phyloP scores from a whole-genome alignment of 2,888 invertebrate species.

The Thalpophila matura region DNA sequence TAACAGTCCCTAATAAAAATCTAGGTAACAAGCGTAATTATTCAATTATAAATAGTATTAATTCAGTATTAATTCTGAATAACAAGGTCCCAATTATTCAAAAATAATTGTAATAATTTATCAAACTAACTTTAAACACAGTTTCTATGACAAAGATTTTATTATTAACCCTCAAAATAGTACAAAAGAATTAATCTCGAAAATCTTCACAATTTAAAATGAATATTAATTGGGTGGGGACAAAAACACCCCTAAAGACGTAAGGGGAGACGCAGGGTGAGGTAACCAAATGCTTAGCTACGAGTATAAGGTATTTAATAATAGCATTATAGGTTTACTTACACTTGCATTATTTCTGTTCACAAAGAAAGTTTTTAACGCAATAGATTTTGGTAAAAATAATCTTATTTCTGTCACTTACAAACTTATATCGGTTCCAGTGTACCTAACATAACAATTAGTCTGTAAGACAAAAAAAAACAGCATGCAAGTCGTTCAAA shows the following conservation, averaged over 20 bases:
- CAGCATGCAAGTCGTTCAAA: background rate
- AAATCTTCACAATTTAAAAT: conserved; percentile 77
- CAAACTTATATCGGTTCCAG: too few species aligned
- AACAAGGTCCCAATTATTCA: conserved; percentile 63
- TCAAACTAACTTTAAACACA: conserved; percentile 77
- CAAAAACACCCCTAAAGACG: conserved; percentile 73
- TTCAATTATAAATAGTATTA: conserved; percentile 42
- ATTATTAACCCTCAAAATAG: conserved; percentile 79
- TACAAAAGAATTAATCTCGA: conserved; percentile 85
- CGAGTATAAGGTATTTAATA: conserved; percentile 30
- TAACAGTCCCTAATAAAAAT: background rate
- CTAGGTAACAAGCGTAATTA: background rate
- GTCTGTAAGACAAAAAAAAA: too few species aligned
- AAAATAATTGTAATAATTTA: conserved; percentile 78
- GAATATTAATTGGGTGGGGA: conserved; percentile 73
- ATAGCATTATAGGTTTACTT: conserved; percentile 16
- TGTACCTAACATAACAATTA: too few species aligned
- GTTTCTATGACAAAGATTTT: conserved; percentile 78
- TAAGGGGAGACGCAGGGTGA: conserved; percentile 43
- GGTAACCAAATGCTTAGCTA: conserved; percentile 25
- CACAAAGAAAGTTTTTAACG: background rate
- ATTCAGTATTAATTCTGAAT: conserved; percentile 48
- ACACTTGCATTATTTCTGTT: background rate
- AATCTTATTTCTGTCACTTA: too few species aligned
- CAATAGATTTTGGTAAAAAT: background rate